Conservation (phyloP, 2,888 invertebrate species). For the Congeria kusceri region DNA sequence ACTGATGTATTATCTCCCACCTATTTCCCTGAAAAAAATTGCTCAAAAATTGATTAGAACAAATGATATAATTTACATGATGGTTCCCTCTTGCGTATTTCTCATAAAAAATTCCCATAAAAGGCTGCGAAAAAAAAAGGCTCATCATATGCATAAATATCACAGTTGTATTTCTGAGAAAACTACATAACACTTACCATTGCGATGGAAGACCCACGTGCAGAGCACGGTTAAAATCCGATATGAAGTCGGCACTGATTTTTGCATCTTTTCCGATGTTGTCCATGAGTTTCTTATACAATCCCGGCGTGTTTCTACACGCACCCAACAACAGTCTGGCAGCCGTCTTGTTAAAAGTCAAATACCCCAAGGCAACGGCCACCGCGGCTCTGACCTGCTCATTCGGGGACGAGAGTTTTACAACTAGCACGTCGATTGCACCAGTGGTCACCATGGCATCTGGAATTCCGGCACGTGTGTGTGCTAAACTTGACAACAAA, state of each 20-base stretch:
- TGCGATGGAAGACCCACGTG: conserved; percentile 83
- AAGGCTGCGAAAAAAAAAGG: too few relatives aligned
- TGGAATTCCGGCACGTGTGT: conserved; percentile 85
- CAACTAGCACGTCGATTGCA: conserved; percentile 81
- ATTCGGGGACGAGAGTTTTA: conserved; percentile 78
- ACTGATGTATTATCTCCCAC: too few relatives aligned
- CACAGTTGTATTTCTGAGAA: too few relatives aligned
- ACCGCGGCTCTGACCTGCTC: conserved; percentile 80
- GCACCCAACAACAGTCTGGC: conserved; percentile 81
- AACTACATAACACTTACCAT: conserved; percentile 74
- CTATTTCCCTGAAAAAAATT: too few relatives aligned
- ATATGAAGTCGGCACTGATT: conserved; percentile 82
- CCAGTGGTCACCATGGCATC: conserved; percentile 85
- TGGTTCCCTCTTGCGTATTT: too few relatives aligned
- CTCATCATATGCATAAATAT: too few relatives aligned
- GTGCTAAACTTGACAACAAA: conserved; percentile 84
- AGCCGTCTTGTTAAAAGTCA: conserved; percentile 85
- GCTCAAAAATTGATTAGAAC: too few relatives aligned
- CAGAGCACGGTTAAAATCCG: conserved; percentile 82
- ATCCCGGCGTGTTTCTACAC: conserved; percentile 81
- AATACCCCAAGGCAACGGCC: conserved; percentile 84
- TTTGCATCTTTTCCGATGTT: conserved; percentile 83
- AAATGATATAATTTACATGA: too few relatives aligned
- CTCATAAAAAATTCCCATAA: too few relatives aligned
- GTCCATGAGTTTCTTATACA: conserved; percentile 81